Evolutionary conservation across 2,797 vertebrate species (phyloP).

Genomic region (Rhinogobio ventralis): DNA sequence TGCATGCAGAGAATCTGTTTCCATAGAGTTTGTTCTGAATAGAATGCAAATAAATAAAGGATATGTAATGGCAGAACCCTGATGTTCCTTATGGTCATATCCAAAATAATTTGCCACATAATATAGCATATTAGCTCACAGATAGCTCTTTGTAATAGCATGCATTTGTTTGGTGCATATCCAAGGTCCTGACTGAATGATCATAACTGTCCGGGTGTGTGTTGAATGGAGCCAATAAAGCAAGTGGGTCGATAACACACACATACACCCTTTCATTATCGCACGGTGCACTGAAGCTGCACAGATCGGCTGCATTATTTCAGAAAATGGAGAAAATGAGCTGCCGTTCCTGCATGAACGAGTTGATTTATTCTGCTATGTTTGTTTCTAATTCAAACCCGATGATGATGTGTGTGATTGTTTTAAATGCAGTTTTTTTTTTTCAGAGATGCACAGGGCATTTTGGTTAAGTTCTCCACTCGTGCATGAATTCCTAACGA

Average conservation of each 20-base stretch:
- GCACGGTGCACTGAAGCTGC: slow-evolving; percentile 22
- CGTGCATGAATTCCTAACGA: slow-evolving; percentile 6
- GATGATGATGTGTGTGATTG: slow-evolving; percentile 12
- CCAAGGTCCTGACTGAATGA: slow-evolving; percentile 67
- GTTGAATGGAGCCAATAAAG: slow-evolving; percentile 73
- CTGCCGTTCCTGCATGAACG: slow-evolving; percentile 13
- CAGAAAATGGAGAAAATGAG: slow-evolving; percentile 51
- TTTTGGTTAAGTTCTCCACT: neutral
- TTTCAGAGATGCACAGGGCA: neutral
- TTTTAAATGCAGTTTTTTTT: slow-evolving; percentile 25
- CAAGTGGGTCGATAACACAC: slow-evolving; percentile 68
- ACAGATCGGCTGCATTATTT: slow-evolving; percentile 54
- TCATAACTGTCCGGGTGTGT: slow-evolving; percentile 65
- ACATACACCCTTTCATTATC: slow-evolving; percentile 54
- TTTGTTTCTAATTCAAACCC: slow-evolving; percentile 23
- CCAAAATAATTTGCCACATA: slow-evolving; percentile 67
- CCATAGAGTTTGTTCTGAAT: slow-evolving; percentile 68
- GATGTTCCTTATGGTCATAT: slow-evolving; percentile 67
- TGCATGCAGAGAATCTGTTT: neutral
- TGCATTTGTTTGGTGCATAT: slow-evolving; percentile 67
- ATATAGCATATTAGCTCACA: slow-evolving; percentile 73
- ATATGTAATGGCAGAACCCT: slow-evolving; percentile 34
- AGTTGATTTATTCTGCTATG: slow-evolving; percentile 47
- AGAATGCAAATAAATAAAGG: slow-evolving; percentile 46
- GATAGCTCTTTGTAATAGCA: slow-evolving; percentile 65